Evolutionary conservation across 2,888 invertebrate genomes (phyloP).

Genomic region (Cephus pygmeus): DNA sequence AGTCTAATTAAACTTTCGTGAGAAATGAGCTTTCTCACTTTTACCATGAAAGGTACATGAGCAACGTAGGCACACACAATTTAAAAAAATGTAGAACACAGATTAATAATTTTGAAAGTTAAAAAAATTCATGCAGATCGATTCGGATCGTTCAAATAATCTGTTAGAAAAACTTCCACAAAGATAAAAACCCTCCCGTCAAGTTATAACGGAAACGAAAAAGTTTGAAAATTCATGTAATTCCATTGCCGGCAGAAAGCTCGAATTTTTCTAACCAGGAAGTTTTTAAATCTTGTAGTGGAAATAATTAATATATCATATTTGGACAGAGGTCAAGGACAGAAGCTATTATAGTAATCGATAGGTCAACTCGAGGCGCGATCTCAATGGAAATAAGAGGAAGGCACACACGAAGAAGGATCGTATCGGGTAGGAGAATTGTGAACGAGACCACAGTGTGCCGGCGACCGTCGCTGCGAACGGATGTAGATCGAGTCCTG

Average conservation of each 20-base stretch:
- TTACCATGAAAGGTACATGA: not conserved
- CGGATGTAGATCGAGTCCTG: slow-evolving; percentile 27
- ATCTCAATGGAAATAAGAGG: not conserved
- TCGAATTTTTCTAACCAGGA: not conserved
- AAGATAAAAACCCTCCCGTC: no score
- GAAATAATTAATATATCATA: not conserved
- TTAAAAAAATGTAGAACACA: not conserved
- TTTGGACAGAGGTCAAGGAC: not conserved
- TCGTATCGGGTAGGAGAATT: not conserved
- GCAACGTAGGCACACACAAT: not conserved
- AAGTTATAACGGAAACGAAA: no score
- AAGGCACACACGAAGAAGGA: not conserved
- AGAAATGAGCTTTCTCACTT: not conserved
- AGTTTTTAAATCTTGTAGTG: not conserved
- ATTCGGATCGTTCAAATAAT: not conserved
- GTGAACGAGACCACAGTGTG: slow-evolving; percentile 34
- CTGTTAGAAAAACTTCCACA: no score
- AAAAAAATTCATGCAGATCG: not conserved
- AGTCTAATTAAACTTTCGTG: not conserved
- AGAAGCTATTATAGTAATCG: not conserved
- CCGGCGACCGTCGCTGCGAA: slow-evolving; percentile 43
- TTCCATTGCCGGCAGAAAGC: not conserved
- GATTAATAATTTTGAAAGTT: not conserved
- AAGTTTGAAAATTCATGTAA: not conserved
- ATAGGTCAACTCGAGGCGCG: not conserved